These are phyloP conservation scores for Liopterus haemorrhoidalis DNA, from an alignment of 2,888 invertebrate genomes.

Conservation along the genomic window DNA sequence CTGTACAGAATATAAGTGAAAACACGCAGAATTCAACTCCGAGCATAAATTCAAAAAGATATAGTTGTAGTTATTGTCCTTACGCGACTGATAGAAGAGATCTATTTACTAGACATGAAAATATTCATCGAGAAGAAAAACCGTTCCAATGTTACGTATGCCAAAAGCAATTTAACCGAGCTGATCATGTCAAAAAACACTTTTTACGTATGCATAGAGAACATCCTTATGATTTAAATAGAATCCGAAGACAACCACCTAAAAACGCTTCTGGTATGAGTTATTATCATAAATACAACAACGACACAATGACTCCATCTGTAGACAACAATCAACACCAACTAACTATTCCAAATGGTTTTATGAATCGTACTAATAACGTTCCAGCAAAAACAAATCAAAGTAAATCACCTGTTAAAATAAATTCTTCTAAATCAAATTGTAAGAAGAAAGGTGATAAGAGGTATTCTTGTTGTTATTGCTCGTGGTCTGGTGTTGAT, in stretches of 20 bases:
- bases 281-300: conserved; percentile 46
- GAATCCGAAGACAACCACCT: conserved; percentile 63
- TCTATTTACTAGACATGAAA: conserved; percentile 85
- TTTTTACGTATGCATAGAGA: conserved; percentile 89
- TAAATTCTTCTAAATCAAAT: conserved; percentile 36
- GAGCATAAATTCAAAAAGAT: conserved; percentile 53
- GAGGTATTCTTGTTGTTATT: conserved; percentile 72
- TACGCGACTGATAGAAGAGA: conserved; percentile 89
- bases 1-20: conserved; percentile 16
- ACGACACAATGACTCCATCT: conserved; percentile 30
- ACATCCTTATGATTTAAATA: conserved; percentile 77
- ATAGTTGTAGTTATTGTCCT: conserved; percentile 81
- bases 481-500: conserved; percentile 88
- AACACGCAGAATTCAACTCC: conserved; percentile 31
- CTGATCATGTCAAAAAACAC: conserved; percentile 92
- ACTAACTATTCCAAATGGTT: conserved; percentile 41
- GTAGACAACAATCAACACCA: conserved; percentile 27
- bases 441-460: conserved; percentile 46
- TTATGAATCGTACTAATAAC: conserved; percentile 30
- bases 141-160: conserved; percentile 92
- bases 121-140: conserved; percentile 88
- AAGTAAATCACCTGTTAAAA: conserved; percentile 20
- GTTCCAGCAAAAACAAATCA: conserved; percentile 17
- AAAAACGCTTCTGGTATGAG: conserved; percentile 54
- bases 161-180: conserved; percentile 87